These are phyloP conservation scores for Euphydryas editha DNA, from an alignment of 2,888 invertebrate species.

Conservation along the genomic window DNA sequence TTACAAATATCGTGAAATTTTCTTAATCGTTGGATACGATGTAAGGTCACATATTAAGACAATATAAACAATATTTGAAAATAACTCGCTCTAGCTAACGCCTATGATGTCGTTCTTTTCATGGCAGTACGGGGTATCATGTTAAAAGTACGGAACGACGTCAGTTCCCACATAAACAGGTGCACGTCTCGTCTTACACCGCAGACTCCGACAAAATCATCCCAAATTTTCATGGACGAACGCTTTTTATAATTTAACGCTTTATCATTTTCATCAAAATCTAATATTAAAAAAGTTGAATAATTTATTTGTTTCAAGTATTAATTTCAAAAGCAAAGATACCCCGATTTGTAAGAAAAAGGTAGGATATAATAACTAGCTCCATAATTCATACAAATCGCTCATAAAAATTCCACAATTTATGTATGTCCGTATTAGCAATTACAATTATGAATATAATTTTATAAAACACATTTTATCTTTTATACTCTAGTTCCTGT, in stretches of 20 bases:
- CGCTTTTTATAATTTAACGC: conserved; percentile 9
- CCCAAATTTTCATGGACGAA: conserved; percentile 6
- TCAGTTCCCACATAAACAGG: conserved; percentile 56
- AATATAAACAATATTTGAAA: no score
- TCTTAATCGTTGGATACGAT: no score
- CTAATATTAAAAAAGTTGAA: neutral
- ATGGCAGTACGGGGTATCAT: conserved; percentile 42
- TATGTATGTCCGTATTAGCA: neutral
- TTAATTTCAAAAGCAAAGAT: neutral
- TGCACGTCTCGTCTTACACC: conserved; percentile 54
- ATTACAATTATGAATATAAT: neutral
- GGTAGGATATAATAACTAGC: no score
- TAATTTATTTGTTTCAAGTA: neutral
- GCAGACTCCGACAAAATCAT: conserved; percentile 39
- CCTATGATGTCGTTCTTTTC: conserved; percentile 7
- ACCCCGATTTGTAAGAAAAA: neutral
- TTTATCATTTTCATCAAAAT: conserved; percentile 3
- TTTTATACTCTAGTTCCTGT: conserved; percentile 9
- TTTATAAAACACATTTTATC: neutral
- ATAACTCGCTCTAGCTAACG: neutral
- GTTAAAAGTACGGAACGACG: conserved; percentile 48
- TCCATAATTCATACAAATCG: neutral
- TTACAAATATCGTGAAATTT: no score
- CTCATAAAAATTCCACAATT: neutral
- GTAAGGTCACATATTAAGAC: no score